Conservation (phyloP, 2,113 vertebrate species). For the Hiodon tergisus region DNA sequence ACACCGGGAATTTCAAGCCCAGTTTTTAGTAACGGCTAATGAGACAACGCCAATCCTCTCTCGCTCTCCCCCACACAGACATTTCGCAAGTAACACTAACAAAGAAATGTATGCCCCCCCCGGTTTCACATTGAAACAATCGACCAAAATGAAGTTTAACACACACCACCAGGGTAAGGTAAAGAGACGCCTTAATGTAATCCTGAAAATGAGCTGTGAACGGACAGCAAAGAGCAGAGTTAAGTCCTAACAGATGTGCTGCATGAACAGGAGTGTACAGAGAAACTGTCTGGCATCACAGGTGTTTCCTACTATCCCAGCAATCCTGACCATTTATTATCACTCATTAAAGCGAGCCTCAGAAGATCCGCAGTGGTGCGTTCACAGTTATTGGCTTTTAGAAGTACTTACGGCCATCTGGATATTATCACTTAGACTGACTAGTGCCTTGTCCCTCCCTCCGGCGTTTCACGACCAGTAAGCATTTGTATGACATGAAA, state of each 20-base stretch:
- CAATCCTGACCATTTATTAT: background rate
- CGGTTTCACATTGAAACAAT: too few species aligned
- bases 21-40: too few species aligned
- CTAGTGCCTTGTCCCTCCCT: background rate
- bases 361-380: background rate
- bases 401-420: constrained; percentile 14
- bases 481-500: background rate
- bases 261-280: too few species aligned
- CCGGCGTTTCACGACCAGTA: background rate
- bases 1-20: too few species aligned
- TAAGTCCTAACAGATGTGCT: background rate
- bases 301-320: constrained; percentile 8
- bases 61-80: too few species aligned
- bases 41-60: too few species aligned
- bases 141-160: too few species aligned
- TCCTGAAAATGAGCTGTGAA: too few species aligned
- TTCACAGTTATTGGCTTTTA: background rate
- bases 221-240: background rate
- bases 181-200: too few species aligned
- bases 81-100: too few species aligned
- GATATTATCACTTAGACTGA: constrained; percentile 5
- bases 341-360: background rate
- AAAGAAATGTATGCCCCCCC: too few species aligned
- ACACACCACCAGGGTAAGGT: too few species aligned
- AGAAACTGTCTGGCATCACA: background rate